A percentile compares a stretch with the other conserved stretches of the same genome.
Evolutionary conservation across 2,113 vertebrate species (phyloP).

Genomic region (Scortum barcoo): DNA sequence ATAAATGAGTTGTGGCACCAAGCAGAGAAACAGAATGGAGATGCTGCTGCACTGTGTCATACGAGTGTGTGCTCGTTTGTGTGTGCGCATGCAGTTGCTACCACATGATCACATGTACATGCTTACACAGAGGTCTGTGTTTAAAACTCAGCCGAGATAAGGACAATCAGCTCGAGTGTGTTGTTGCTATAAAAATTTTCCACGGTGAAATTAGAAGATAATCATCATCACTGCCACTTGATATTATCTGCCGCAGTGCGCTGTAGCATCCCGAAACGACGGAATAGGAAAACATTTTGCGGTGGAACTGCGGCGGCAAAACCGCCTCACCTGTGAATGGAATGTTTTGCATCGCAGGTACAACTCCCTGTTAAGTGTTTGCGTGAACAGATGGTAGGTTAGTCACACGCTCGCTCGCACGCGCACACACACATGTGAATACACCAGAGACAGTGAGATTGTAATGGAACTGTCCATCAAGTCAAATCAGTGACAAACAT

Average conservation of each 20-base stretch:
- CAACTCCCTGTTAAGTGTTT: constrained; percentile 25
- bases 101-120: background rate
- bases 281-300: constrained; percentile 7
- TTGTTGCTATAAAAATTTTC: constrained; percentile 46
- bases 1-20: background rate
- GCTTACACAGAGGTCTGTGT: background rate
- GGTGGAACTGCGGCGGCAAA: background rate
- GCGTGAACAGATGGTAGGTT: constrained; percentile 53
- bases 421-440: constrained; percentile 9
- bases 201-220: constrained; percentile 44
- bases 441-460: constrained; percentile 34
- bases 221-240: constrained; percentile 34
- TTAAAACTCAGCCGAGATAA: constrained; percentile 37
- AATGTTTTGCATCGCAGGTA: constrained; percentile 21
- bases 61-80: background rate
- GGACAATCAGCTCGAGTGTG: constrained; percentile 37
- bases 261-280: constrained; percentile 9
- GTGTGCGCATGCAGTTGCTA: background rate
- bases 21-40: constrained; percentile 5
- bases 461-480: constrained; percentile 76
- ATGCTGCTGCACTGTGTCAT: background rate
- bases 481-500: constrained; percentile 58
- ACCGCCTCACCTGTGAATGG: constrained; percentile 16
- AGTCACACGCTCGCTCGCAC: background rate
- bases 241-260: constrained; percentile 38